phyloP scores from a whole-genome alignment of 2,113 vertebrate species.

The Pangasianodon gigas region DNA sequence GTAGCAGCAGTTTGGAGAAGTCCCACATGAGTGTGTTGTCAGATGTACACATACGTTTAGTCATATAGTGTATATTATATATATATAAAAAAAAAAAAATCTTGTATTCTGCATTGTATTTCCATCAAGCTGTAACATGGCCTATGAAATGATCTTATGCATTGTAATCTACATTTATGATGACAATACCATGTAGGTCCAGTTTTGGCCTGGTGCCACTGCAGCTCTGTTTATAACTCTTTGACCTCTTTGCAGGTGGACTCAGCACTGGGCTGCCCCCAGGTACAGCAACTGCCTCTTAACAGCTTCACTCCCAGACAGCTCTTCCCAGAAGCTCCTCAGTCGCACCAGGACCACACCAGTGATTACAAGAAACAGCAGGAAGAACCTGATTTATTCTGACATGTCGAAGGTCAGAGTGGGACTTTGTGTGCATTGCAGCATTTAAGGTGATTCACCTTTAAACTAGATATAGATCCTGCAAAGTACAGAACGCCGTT shows the following conservation, averaged over 20 bases:
- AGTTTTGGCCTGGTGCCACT: neutral
- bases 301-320: neutral
- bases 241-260: conserved; percentile 20
- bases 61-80: neutral
- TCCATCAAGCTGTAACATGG: neutral
- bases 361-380: neutral
- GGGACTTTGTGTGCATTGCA: neutral
- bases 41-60: neutral
- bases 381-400: neutral
- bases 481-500: neutral
- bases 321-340: neutral
- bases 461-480: neutral
- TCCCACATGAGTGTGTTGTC: neutral
- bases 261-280: conserved; percentile 26
- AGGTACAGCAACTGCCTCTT: conserved; percentile 19
- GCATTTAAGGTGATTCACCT: neutral
- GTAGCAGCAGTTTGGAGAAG: neutral
- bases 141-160: neutral
- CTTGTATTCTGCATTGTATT: neutral
- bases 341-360: neutral
- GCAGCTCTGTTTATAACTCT: neutral
- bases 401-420: neutral
- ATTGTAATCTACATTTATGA: neutral
- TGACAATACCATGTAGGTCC: neutral
- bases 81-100: neutral